Percentiles rank a stretch among this genome's conserved stretches.
These are phyloP conservation scores for Rhineura floridana DNA, from an alignment of 2,113 vertebrate genomes.

Conservation along the genomic window DNA sequence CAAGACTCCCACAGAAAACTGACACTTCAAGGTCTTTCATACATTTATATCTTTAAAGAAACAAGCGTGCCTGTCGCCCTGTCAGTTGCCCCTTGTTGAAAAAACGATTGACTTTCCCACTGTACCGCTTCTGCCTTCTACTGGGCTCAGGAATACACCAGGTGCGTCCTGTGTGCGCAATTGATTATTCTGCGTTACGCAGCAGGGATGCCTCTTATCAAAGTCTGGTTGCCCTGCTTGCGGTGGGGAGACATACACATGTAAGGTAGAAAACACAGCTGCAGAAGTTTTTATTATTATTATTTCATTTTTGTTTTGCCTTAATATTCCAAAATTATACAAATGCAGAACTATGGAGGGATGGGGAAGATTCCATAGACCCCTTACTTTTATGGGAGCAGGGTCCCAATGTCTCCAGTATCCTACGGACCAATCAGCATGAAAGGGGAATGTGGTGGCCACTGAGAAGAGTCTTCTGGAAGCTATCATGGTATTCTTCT, in stretches of 20 bases:
- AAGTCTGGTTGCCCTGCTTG: constrained; percentile 70
- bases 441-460: no score
- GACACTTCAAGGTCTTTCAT: constrained; percentile 30
- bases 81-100: constrained; percentile 53
- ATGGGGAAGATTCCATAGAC: background rate
- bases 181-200: constrained; percentile 69
- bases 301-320: constrained; percentile 72
- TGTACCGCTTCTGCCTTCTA: constrained; percentile 71
- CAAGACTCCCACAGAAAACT: constrained; percentile 31
- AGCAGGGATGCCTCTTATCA: constrained; percentile 79
- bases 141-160: constrained; percentile 60
- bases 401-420: no score
- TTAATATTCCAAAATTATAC: constrained; percentile 72
- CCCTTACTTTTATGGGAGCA: no score
- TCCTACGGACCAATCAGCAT: no score
- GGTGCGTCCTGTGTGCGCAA: constrained; percentile 65
- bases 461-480: no score
- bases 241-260: constrained; percentile 26
- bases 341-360: constrained; percentile 61
- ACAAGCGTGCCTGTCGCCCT: constrained; percentile 35
- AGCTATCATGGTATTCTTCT: no score
- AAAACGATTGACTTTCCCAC: constrained; percentile 70
- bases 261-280: constrained; percentile 79
- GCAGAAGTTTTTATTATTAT: constrained; percentile 68
- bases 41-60: constrained; percentile 34